Conservation (phyloP, 2,113 vertebrate genomes). For the Tor tambroides region DNA sequence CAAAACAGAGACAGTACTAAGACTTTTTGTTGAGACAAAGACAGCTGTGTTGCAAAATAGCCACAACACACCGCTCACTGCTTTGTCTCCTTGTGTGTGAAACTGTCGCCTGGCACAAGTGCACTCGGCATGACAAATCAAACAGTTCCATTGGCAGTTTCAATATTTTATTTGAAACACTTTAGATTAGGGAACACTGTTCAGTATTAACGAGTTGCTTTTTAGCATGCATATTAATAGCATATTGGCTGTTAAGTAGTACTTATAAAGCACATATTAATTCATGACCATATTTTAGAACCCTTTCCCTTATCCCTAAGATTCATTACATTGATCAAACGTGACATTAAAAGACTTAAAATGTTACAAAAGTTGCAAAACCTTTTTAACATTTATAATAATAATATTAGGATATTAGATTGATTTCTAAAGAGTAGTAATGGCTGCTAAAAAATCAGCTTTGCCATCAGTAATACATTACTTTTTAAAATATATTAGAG, state of each 20-base stretch:
- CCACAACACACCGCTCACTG: conserved; percentile 21
- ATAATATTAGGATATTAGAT: background rate
- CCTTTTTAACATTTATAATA: background rate
- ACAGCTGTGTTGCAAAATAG: conserved; percentile 62
- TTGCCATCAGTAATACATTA: background rate
- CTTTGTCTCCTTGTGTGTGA: conserved; percentile 34
- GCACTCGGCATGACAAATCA: background rate
- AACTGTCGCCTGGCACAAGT: conserved; percentile 61
- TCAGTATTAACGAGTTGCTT: too few relatives aligned
- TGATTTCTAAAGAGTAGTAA: background rate
- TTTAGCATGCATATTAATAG: background rate
- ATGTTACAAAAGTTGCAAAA: background rate
- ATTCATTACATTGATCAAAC: background rate
- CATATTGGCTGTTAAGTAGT: background rate
- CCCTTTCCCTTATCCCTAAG: background rate
- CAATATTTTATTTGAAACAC: background rate
- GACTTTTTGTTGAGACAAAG: conserved; percentile 67
- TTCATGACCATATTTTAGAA: background rate
- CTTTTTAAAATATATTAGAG: background rate
- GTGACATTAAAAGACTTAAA: background rate
- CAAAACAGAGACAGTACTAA: conserved; percentile 59
- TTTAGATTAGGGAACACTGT: too few relatives aligned
- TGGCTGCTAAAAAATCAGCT: too few relatives aligned
- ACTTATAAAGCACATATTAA: background rate
- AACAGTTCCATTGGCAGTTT: background rate